phyloP scores from a whole-genome alignment of 2,888 invertebrate genomes.

The Gymnocheta viridis region DNA sequence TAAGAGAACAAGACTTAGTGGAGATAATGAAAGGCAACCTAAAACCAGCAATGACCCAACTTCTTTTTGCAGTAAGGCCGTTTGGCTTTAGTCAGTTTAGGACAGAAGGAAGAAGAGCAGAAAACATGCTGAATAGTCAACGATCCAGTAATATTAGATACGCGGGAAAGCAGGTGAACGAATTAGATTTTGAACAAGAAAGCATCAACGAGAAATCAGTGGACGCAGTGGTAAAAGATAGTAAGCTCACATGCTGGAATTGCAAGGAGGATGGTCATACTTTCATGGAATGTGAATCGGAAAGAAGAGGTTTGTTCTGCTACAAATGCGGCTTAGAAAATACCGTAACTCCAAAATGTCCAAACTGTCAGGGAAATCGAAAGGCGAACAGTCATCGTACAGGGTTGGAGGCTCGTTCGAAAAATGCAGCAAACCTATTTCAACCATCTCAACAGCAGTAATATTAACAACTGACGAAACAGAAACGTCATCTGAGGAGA shows the following conservation, averaged over 20 bases:
- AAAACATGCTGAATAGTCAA: conserved; percentile 2
- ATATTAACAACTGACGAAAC: neutral
- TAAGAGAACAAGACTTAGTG: no score
- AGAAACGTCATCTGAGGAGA: no score
- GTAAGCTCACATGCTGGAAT: conserved; percentile 1
- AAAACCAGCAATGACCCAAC: neutral
- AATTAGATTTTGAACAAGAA: neutral
- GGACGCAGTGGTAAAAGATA: neutral
- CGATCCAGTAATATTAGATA: neutral
- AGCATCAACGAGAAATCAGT: neutral
- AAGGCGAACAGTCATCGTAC: neutral
- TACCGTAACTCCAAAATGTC: conserved; percentile 20
- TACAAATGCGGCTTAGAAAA: no score
- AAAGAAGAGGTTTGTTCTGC: conserved; percentile 1
- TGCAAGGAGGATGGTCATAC: neutral
- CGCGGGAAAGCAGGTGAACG: neutral
- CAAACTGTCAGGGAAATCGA: conserved; percentile 13
- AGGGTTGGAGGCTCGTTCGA: conserved; percentile 27
- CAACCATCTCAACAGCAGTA: neutral
- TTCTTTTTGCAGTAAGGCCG: neutral
- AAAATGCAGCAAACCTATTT: neutral
- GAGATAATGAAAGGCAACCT: conserved; percentile 2
- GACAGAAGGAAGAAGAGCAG: conserved; percentile 11
- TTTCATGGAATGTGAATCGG: neutral
- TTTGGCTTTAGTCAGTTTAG: neutral